phyloP scores from a whole-genome alignment of 2,888 invertebrate genomes.

The Xiphydria camelus region DNA sequence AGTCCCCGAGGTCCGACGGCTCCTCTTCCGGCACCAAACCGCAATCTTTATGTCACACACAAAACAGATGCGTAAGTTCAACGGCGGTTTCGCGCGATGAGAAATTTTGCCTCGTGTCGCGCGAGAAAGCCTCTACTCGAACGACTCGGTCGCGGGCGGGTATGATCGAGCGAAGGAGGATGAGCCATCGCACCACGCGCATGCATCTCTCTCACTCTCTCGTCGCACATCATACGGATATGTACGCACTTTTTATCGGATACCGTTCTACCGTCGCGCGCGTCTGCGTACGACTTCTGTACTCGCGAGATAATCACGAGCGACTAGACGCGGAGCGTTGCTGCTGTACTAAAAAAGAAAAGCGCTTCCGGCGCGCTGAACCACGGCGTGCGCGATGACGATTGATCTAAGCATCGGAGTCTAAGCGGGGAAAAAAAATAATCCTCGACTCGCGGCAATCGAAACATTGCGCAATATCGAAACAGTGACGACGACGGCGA shows the following conservation, averaged over 20 bases:
- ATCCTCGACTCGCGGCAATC: too few species aligned
- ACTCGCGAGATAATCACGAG: too few species aligned
- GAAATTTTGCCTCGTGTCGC: not conserved
- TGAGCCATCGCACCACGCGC: slow-evolving; percentile 8
- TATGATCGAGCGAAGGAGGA: slow-evolving; percentile 3
- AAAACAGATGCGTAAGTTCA: slow-evolving; percentile 45
- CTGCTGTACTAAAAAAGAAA: too few species aligned
- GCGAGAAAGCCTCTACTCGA: too few species aligned
- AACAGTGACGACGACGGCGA: too few species aligned
- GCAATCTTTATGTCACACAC: slow-evolving; percentile 53
- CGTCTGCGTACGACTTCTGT: too few species aligned
- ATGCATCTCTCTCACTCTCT: slow-evolving; percentile 1
- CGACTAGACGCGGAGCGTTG: too few species aligned
- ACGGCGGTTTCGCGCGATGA: not conserved
- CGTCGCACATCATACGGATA: not conserved
- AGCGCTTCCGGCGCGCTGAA: slow-evolving; percentile 6
- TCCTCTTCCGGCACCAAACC: slow-evolving; percentile 56
- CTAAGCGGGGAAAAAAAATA: too few species aligned
- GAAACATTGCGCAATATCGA: too few species aligned
- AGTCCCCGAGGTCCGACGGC: slow-evolving; percentile 56
- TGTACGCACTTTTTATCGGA: slow-evolving; percentile 3
- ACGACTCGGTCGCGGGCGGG: not conserved
- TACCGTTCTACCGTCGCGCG: too few species aligned
- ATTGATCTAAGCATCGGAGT: too few species aligned
- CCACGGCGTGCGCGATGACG: slow-evolving; percentile 4